phyloP scores from a whole-genome alignment of 2,888 invertebrate genomes.

The Agrenia bidenticulata region DNA sequence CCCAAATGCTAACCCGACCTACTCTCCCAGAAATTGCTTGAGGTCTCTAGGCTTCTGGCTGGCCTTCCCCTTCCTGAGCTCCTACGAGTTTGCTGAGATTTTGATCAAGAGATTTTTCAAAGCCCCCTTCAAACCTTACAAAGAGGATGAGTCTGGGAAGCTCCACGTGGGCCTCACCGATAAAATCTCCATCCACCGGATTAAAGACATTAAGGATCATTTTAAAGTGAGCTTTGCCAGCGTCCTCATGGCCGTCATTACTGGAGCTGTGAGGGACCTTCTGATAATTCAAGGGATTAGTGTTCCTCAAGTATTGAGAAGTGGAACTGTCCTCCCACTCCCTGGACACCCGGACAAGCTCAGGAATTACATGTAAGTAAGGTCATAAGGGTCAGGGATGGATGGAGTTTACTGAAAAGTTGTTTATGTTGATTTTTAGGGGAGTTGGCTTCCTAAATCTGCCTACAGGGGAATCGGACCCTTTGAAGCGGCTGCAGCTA shows the following conservation, averaged over 20 bases:
- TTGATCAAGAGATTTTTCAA: too few relatives aligned
- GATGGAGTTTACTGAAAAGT: too few relatives aligned
- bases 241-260: background rate
- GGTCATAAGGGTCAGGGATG: too few relatives aligned
- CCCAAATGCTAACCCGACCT: too few relatives aligned
- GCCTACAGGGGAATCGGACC: background rate
- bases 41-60: background rate
- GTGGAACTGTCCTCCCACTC: background rate
- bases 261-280: background rate
- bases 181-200: background rate
- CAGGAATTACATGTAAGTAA: too few relatives aligned
- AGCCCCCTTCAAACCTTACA: too few relatives aligned
- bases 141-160: too few relatives aligned
- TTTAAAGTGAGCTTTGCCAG: conserved; percentile 4
- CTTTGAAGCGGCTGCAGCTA: background rate
- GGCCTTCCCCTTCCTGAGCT: background rate
- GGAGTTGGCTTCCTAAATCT: background rate
- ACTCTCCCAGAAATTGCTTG: background rate
- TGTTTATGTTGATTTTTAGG: too few relatives aligned
- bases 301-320: background rate
- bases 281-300: background rate
- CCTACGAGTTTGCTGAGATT: background rate
- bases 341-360: too few relatives aligned
- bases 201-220: conserved; percentile 1
- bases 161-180: background rate